Evolutionary conservation across 2,888 invertebrate species (phyloP).

Genomic region (Himalopsyche tibetana): DNA sequence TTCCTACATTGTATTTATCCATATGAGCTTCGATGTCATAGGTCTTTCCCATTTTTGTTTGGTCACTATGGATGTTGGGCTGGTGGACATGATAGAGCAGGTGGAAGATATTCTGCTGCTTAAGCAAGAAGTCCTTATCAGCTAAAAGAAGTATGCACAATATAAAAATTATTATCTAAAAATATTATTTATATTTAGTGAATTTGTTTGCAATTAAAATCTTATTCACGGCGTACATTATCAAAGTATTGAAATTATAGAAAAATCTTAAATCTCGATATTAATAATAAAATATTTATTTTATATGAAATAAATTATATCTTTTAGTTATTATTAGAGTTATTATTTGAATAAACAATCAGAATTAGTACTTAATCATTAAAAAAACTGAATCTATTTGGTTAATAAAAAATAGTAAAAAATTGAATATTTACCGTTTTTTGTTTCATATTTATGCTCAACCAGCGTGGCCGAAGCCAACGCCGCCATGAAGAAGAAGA

Average conservation of each 20-base stretch:
- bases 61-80: slow-evolving; percentile 76
- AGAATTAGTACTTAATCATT: not conserved
- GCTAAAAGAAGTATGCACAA: slow-evolving; percentile 70
- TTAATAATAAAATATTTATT: not conserved
- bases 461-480: slow-evolving; percentile 61
- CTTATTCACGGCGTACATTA: too few species aligned
- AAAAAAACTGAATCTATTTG: not conserved
- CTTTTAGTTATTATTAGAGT: too few species aligned
- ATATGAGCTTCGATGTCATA: slow-evolving; percentile 76
- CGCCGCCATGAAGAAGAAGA: slow-evolving; percentile 63
- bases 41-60: slow-evolving; percentile 73
- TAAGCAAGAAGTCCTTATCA: slow-evolving; percentile 74
- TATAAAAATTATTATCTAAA: too few species aligned
- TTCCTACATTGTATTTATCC: slow-evolving; percentile 61
- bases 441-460: slow-evolving; percentile 52
- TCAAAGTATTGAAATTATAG: too few species aligned
- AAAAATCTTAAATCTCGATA: too few species aligned
- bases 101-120: slow-evolving; percentile 75
- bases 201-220: not conserved
- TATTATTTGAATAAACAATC: not conserved
- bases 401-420: not conserved
- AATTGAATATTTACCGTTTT: slow-evolving; percentile 58
- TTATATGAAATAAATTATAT: too few species aligned
- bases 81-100: slow-evolving; percentile 79
- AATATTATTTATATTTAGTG: too few species aligned